phyloP scores from a whole-genome alignment of 2,888 invertebrate species.

The Coremacera marginata region DNA sequence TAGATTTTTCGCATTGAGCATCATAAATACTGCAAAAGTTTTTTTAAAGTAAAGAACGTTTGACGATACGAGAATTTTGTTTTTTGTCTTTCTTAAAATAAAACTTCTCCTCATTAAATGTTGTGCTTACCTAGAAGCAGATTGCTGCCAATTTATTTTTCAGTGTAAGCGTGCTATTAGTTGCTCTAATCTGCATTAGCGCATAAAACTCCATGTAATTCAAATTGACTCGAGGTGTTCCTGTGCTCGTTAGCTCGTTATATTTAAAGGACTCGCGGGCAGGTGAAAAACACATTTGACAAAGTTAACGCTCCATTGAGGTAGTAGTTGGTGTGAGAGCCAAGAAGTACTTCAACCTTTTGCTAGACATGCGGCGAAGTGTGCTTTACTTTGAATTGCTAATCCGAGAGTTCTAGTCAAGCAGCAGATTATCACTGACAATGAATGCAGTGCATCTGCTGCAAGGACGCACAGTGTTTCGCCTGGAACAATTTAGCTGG shows the following conservation, averaged over 20 bases:
- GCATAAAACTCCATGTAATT: conserved; percentile 12
- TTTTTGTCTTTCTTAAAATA: too few species aligned
- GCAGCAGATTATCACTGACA: too few species aligned
- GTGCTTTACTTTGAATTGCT: conserved; percentile 24
- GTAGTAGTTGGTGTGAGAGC: background rate
- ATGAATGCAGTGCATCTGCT: too few species aligned
- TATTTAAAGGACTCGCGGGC: conserved; percentile 1
- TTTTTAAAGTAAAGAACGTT: too few species aligned
- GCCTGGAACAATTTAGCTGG: too few species aligned
- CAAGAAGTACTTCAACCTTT: background rate
- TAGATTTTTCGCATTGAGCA: too few species aligned
- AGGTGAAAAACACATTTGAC: background rate
- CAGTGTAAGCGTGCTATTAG: background rate
- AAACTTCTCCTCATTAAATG: too few species aligned
- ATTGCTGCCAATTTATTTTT: background rate
- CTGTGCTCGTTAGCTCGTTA: conserved; percentile 13
- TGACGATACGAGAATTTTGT: too few species aligned
- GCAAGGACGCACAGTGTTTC: too few species aligned
- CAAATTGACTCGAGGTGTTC: conserved; percentile 25
- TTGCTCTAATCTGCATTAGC: background rate
- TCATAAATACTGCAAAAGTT: too few species aligned
- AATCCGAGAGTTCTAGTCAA: background rate
- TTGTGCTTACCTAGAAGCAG: too few species aligned
- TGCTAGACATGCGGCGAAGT: background rate
- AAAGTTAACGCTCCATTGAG: background rate